These are phyloP conservation scores for Polyodon spathula DNA, from an alignment of 2,113 vertebrate species.

Conservation along the genomic window DNA sequence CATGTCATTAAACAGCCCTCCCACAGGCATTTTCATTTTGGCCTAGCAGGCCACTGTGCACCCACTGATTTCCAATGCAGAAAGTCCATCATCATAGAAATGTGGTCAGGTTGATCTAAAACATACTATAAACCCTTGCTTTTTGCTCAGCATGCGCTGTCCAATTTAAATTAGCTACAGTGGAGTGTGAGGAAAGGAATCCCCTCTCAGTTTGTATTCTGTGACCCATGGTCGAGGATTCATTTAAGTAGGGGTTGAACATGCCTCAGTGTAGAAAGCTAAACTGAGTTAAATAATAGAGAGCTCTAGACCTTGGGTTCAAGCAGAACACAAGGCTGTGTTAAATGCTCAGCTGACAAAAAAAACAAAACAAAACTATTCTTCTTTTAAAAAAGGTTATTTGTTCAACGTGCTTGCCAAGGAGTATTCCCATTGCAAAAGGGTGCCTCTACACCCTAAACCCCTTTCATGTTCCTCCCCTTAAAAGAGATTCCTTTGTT, in stretches of 20 bases:
- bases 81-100: neutral
- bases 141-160: slow-evolving; percentile 3
- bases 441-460: slow-evolving; percentile 43
- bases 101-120: slow-evolving; percentile 7
- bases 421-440: slow-evolving; percentile 53
- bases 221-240: slow-evolving; percentile 18
- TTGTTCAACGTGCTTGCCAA: slow-evolving; percentile 49
- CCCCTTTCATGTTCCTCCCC: slow-evolving; percentile 50
- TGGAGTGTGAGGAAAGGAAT: slow-evolving; percentile 4
- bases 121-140: neutral
- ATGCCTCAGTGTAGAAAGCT: neutral
- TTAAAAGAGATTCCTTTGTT: slow-evolving; percentile 35
- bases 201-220: slow-evolving; percentile 14
- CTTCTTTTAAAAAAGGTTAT: slow-evolving; percentile 35
- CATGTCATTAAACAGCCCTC: neutral
- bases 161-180: slow-evolving; percentile 4
- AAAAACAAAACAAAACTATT: slow-evolving; percentile 26
- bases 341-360: slow-evolving; percentile 23
- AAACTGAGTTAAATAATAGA: slow-evolving; percentile 10
- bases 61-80: neutral
- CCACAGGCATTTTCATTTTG: no score
- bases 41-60: no score
- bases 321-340: slow-evolving; percentile 5
- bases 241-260: slow-evolving; percentile 17
- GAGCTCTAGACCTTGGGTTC: slow-evolving; percentile 2